Evolutionary conservation across 2,797 vertebrate genomes (phyloP).

Genomic region (Diglossa cyanea): DNA sequence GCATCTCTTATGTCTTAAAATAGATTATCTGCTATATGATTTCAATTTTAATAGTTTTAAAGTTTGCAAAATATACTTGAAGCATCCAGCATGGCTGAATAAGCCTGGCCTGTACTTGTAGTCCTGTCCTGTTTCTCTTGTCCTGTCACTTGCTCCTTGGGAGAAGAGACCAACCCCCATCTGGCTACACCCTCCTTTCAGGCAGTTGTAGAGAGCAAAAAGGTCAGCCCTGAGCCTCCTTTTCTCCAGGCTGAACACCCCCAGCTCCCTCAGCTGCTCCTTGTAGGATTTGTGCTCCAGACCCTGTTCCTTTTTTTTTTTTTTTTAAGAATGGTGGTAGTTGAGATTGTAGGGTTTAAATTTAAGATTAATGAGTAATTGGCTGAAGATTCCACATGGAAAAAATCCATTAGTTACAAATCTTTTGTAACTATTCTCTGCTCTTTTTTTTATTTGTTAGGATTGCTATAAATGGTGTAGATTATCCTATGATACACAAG

Average conservation of each 20-base stretch:
- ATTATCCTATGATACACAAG: background rate
- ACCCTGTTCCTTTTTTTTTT: background rate
- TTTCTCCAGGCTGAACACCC: background rate
- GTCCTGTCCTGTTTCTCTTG: background rate
- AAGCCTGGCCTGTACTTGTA: background rate
- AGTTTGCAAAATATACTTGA: background rate
- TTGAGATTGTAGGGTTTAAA: background rate
- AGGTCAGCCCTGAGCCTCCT: background rate
- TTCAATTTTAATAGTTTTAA: background rate
- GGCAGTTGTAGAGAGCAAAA: no score
- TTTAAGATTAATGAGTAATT: background rate
- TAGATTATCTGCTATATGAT: background rate
- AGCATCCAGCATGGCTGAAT: background rate
- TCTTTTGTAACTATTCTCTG: background rate
- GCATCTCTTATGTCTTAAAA: background rate
- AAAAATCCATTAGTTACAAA: background rate
- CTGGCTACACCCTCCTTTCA: background rate
- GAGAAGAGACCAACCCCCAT: accelerated
- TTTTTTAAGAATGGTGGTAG: background rate
- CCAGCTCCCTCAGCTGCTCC: background rate
- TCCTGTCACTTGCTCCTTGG: background rate
- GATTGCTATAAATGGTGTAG: background rate
- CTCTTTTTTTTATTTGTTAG: background rate
- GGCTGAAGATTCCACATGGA: background rate
- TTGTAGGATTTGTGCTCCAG: background rate